Base-by-base conservation (phyloP, 2,113 vertebrate species). In the Centrocercus urophasianus region DNA sequence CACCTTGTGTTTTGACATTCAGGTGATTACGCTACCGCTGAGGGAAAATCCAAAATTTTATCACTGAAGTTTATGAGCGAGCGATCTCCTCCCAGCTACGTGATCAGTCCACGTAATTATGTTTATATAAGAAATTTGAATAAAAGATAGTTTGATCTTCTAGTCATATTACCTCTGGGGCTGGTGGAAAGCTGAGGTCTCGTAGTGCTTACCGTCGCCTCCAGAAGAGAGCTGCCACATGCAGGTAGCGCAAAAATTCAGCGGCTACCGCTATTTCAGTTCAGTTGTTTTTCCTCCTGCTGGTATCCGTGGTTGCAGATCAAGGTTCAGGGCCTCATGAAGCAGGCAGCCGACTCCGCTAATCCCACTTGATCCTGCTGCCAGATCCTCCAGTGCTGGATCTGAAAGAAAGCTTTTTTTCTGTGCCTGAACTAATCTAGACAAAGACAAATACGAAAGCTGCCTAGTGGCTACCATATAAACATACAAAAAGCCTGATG, bases 381-480 rank as follows among this genome's bases (percentile, higher is more conserved):
- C 81, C 86, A 93, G 48, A 50, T 79, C 50, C 82, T 92, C 88
- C 86, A 24, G 27, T 83, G 82, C 67, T 85, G 70, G 52, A 65
- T 67, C 85, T 94, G 77, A 89, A 93, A 83, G 52, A 82, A 75
- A 86, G 88, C 65, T 66, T 72, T 57, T 57, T 75, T 94, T 78
- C 91, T 65, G 80, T 52, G 82, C 83, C 52, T 86, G 85, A 91
- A 71, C 69, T 88, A 67, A 10, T 72, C 61, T 72, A 61, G 54
- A 93, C 76, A 95, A 91, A 93, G 94, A 81, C 78, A 89, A 92
- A 88, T 72, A 81, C 88, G 89, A 89, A 81, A 78, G 87, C 84
- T 92, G 91, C 75, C 89, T 95, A 94, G 78, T 77, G 50, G 83
- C 74, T 95, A 88, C 56, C 1, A 5, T 88, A 89, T 73, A 91